Percentiles rank a stretch among this genome's conserved stretches.
Conservation (phyloP, 1,140 invertebrate species). For the Drosophila littoralis region DNA sequence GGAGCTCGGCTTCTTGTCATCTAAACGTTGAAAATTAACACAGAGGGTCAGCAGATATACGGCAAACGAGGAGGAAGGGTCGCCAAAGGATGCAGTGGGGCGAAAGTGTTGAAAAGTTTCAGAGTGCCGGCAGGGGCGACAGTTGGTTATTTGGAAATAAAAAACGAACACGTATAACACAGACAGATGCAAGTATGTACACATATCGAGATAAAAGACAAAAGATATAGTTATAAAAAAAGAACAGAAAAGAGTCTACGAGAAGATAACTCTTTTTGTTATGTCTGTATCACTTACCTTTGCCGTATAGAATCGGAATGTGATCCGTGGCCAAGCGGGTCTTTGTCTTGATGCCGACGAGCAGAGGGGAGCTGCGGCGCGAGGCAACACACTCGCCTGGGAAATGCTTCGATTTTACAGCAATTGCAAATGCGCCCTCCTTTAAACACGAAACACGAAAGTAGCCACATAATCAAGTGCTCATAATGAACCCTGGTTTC, state of each 20-base stretch:
- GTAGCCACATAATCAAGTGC: too few relatives aligned
- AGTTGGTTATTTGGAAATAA: slow-evolving; percentile 41
- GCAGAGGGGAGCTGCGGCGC: slow-evolving; percentile 96
- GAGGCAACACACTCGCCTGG: slow-evolving; percentile 99
- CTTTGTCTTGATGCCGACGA: slow-evolving; percentile 98
- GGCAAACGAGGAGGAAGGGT: slow-evolving; percentile 34
- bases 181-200: slow-evolving; percentile 34
- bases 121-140: slow-evolving; percentile 29
- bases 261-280: not conserved
- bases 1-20: slow-evolving; percentile 69
- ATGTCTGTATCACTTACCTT: slow-evolving; percentile 49
- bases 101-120: slow-evolving; percentile 26
- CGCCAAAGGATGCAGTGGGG: slow-evolving; percentile 33
- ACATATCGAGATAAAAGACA: slow-evolving; percentile 12
- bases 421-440: slow-evolving; percentile 99
- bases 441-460: slow-evolving; percentile 5
- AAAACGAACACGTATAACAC: slow-evolving; percentile 38
- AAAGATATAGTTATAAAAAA: slow-evolving; percentile 10
- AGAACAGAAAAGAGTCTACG: slow-evolving; percentile 3
- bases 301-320: slow-evolving; percentile 97
- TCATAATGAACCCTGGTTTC: not conserved
- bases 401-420: slow-evolving; percentile 97
- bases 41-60: slow-evolving; percentile 17
- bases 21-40: slow-evolving; percentile 53
- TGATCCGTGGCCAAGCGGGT: slow-evolving; percentile 96